Percentiles rank a stretch among this genome's conserved stretches.
Evolutionary conservation across 2,797 vertebrate genomes (phyloP).

Genomic region (Distichodus sexfasciatus): DNA sequence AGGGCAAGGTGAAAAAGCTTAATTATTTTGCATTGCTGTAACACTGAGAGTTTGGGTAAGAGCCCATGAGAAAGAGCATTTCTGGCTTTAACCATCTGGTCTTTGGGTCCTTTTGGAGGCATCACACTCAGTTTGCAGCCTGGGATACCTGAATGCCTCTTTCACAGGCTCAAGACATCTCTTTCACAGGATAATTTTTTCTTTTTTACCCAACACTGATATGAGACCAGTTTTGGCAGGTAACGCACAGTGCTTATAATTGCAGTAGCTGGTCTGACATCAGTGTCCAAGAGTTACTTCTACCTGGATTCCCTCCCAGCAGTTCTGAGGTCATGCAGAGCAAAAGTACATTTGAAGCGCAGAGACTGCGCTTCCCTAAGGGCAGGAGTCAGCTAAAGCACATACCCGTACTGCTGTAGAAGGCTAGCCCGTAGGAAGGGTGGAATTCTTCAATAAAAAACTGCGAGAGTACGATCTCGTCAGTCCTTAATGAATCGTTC

Average conservation of each 20-base stretch:
- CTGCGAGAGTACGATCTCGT: conserved; percentile 90
- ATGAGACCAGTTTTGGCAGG: neutral
- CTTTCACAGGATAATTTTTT: neutral
- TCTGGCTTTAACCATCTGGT: neutral
- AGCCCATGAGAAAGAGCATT: neutral
- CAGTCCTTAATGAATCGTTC: conserved; percentile 89
- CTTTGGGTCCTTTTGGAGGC: too few species aligned
- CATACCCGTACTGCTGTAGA: conserved; percentile 94
- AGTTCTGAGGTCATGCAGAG: neutral
- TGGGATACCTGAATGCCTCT: neutral
- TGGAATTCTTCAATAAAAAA: conserved; percentile 95
- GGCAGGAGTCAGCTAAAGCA: conserved; percentile 1
- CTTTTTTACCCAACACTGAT: neutral
- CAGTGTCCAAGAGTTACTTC: neutral
- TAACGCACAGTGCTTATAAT: neutral
- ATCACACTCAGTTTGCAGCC: neutral
- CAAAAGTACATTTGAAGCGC: neutral
- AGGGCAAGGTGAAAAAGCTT: too few species aligned
- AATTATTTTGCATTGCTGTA: too few species aligned
- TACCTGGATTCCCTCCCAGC: neutral
- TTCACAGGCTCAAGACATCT: neutral
- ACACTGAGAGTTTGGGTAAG: too few species aligned
- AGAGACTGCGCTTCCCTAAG: neutral
- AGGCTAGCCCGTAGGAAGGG: conserved; percentile 88
- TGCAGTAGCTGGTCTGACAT: neutral